Evolutionary conservation across 2,797 vertebrate genomes (phyloP), one percentile per base, ranked within the genome.

Genomic region (Luscinia luscinia): DNA sequence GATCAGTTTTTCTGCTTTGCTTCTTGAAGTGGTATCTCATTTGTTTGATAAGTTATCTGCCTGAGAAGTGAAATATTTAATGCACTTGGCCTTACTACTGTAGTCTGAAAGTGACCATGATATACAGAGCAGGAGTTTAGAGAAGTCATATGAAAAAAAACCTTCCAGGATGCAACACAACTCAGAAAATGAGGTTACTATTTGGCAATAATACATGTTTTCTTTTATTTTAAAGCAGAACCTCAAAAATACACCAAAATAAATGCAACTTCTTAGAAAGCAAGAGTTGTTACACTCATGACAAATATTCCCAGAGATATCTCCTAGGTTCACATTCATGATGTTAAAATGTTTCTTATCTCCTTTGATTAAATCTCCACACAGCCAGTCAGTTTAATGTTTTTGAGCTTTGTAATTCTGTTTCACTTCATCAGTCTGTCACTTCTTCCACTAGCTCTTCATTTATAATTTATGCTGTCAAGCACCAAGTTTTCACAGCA

Each of bases 381-480:
- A 67, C 2, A 73, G 68, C 16, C 62, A 91, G 58, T 34, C 78
- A 90, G 72, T 85, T 81, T 72, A 61, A 94, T 73, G 40, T 76
- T 94, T 92, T 73, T 79, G 90, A 95, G 77, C 78, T 95, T 90
- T 87, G 61, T 83, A 93, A 93, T 80, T 89, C 77, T 87, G 64
- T 94, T 87, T 84, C 69, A 79, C 48, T 61, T 46, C 0, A 0
- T 74, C 88, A 68, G 87, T 69, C 93, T 96, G 92, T 90, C 95
- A 94, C 94, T 93, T 96, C 76, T 94, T 76, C 89, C 87, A 90
- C 80, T 64, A 69, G 82, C 82, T 95, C 83, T 95, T 97, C 86
- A 97, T 97, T 95, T 96, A 97, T 97, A 97, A 97, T 97, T 97
- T 96, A 97, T 38, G 73, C 78, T 96, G 87, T 96, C 89, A 97